Conservation (phyloP, 2,888 invertebrate genomes). For the Ennomos fuscantarius region DNA sequence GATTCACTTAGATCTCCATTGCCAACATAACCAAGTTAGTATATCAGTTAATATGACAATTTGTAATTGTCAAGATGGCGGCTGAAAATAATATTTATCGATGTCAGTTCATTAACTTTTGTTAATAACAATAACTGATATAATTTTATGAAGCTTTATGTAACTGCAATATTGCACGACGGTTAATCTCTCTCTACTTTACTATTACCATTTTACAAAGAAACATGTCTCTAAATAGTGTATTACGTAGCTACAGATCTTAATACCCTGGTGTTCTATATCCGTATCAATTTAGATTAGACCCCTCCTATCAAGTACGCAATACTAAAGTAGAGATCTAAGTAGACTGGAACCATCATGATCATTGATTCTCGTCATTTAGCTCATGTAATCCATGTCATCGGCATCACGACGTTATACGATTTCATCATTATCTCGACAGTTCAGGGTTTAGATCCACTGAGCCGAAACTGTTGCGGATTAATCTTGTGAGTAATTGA, state of each 20-base stretch:
- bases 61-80: too few relatives aligned
- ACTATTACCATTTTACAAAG: not conserved
- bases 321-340: constrained; percentile 1
- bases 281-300: constrained; percentile 1
- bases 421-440: constrained; percentile 44
- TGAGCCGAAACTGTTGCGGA: not conserved
- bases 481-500: too few relatives aligned
- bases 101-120: too few relatives aligned
- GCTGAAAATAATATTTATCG: too few relatives aligned
- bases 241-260: not conserved
- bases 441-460: constrained; percentile 5
- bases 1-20: too few relatives aligned
- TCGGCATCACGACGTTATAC: constrained; percentile 46
- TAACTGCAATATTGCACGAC: too few relatives aligned
- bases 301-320: not conserved
- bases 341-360: not conserved
- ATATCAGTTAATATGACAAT: too few relatives aligned
- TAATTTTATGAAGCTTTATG: too few relatives aligned
- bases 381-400: constrained; percentile 49
- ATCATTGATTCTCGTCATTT: constrained; percentile 18
- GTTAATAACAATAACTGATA: too few relatives aligned
- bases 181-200: too few relatives aligned
- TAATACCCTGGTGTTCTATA: not conserved
- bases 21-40: too few relatives aligned
- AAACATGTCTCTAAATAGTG: not conserved